These are phyloP conservation scores for Craniophora ligustri DNA, from an alignment of 2,888 invertebrate species.

Conservation along the genomic window DNA sequence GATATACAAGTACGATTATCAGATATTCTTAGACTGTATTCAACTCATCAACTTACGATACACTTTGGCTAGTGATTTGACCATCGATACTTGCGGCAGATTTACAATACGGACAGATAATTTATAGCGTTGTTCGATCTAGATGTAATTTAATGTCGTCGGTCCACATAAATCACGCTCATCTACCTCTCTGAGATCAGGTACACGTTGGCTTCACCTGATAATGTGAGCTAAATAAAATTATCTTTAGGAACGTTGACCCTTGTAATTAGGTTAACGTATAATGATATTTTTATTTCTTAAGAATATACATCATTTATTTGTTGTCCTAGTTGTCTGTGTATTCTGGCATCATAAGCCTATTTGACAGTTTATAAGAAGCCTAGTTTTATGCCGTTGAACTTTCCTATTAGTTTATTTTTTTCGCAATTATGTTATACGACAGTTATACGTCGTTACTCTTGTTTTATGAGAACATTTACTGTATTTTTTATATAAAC, in stretches of 20 bases:
- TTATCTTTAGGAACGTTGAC: constrained; percentile 65
- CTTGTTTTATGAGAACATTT: background rate
- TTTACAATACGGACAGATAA: constrained; percentile 84
- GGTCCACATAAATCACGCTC: constrained; percentile 84
- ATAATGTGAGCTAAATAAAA: constrained; percentile 70
- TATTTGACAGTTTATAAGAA: background rate
- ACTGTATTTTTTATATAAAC: background rate
- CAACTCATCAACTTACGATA: constrained; percentile 49
- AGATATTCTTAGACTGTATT: constrained; percentile 39
- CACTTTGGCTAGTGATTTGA: constrained; percentile 73
- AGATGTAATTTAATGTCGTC: constrained; percentile 88
- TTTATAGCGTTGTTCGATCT: constrained; percentile 87
- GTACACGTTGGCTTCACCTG: constrained; percentile 73
- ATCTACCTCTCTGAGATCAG: constrained; percentile 78
- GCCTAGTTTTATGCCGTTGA: constrained; percentile 8
- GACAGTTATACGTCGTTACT: background rate
- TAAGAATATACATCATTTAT: background rate
- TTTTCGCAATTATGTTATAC: background rate
- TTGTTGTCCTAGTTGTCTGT: constrained; percentile 9
- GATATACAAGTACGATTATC: constrained; percentile 27
- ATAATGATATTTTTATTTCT: constrained; percentile 21
- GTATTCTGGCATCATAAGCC: constrained; percentile 1
- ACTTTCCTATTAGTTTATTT: constrained; percentile 4
- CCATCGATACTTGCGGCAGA: constrained; percentile 83
- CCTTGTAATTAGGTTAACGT: constrained; percentile 65